Evolutionary conservation across 2,888 invertebrate species (phyloP), one percentile per base, ranked within the genome.

Genomic region (Ectemnius lituratus): DNA sequence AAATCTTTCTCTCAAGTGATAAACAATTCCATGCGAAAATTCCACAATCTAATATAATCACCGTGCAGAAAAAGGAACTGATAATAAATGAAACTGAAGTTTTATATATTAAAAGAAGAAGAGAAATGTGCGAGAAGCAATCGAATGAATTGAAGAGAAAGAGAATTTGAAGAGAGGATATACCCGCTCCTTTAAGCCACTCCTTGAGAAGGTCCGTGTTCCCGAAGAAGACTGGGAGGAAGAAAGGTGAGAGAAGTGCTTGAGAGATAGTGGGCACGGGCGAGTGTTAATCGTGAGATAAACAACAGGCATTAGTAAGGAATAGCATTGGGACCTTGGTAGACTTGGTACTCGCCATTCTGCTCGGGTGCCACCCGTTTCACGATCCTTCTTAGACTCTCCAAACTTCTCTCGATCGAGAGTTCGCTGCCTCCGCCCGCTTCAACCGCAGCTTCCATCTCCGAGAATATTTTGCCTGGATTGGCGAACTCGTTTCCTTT

Each of bases 341-440:
- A 90, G 76, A 88, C 85, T 87, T 89, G 87, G 88, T 90, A 90
- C 90, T 90, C 90, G 89, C 90, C 90, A 89, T 90, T 90, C 86
- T 90, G 89, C 84, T 89, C 88, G 3, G 90, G 89, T 68, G 90
- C 88, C 73, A 90, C 82, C 62, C 90, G 85, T 73, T 90, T 90
- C 2, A 89, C 90, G 62, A 90, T 84, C 70, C 84, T 89, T 75
- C 84, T 89, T 64, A 90, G 77, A 13, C 87, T 85, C 66, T 88
- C 88, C 59, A 88, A 85, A 72, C 87, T 37, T 4, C 8, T 89
- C 70, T 90, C 90, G 72, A 87, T 82, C 52, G 90, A 89, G 28
- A 86, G 37, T 8, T 37, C 86, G 63, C 88, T 89, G 28, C 86
- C 78, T 72, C 85, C 86, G 20, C 86, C 85, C 75, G 88, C 23